Base-by-base conservation (phyloP, 2,797 vertebrate species). In the Podarcis siculus region DNA sequence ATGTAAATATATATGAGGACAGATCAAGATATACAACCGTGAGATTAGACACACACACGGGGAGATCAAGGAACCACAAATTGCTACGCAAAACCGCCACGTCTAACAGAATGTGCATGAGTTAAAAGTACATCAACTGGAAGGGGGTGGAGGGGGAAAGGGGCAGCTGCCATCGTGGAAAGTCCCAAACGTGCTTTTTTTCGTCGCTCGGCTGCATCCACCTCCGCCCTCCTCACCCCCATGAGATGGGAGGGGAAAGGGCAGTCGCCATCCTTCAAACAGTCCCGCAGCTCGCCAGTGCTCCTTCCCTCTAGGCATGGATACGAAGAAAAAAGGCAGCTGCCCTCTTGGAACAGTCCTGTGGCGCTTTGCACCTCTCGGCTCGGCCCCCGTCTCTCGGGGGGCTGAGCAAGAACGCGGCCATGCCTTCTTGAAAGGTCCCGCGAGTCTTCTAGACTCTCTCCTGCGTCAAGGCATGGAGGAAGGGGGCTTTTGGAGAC, bases 31-130 rank as follows among this genome's bases (percentile, higher is more conserved):
- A 95, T 96, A 96, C 95, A 96, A 95, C 75, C 85, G 95, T 96
- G 94, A 95, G 90, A 93, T 95, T 93, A 89, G 95, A 95, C 94
- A 95, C 93, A 86, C 94, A 94, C 96, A 96, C 92, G 58, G 84
- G 1, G 91, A 93, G 95, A 92, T 64, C 69, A 89, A 94, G 96
- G 95, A 85, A 86, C 96, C 96, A 97, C 97, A 97, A 95, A 90
- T 95, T 95, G 96, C 96, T 96, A 97, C 95, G 95, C 95, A 96
- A 96, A 97, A 97, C 96, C 94, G 97, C 94, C 97, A 96, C 97
- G 93, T 97, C 96, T 97, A 97, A 97, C 94, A 93, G 96, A 93
- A 94, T 95, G 95, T 95, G 95, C 93, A 96, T 96, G 97, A 96
- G 93, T 96, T 94, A 91, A 95, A 86, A 95, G 95, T 96, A 97